A percentile compares a stretch with the other conserved stretches of the same genome.
Evolutionary conservation across 1,140 invertebrate species (phyloP).

Genomic region (Oryzaephilus surinamensis): DNA sequence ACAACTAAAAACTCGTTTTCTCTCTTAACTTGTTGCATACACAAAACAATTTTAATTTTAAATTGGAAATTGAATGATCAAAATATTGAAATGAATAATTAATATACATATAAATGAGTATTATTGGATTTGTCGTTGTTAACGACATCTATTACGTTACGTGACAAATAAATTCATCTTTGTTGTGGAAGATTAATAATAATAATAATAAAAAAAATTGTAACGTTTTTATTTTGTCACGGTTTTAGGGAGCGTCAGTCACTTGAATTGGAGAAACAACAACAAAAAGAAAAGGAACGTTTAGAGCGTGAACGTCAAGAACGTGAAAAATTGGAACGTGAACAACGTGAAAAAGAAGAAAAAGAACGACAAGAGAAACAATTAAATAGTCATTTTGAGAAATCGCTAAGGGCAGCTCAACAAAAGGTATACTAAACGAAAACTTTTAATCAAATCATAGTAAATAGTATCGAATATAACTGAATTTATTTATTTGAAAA

Average conservation of each 20-base stretch:
- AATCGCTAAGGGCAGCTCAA: conserved; percentile 69
- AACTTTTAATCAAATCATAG: neutral
- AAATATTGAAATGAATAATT: no score
- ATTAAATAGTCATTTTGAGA: conserved; percentile 84
- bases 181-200: no score
- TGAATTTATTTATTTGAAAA: neutral
- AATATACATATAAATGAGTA: no score
- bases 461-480: neutral
- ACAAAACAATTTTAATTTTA: no score
- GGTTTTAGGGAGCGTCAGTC: conserved; percentile 40
- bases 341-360: conserved; percentile 46
- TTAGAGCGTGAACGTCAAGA: conserved; percentile 38
- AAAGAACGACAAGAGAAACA: conserved; percentile 56
- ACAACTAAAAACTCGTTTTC: no score
- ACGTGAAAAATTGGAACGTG: conserved; percentile 38
- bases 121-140: no score
- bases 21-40: no score
- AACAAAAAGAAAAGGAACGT: conserved; percentile 48
- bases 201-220: no score
- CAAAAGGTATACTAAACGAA: conserved; percentile 62
- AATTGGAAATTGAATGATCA: no score
- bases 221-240: no score
- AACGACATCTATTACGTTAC: no score
- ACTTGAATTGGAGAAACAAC: conserved; percentile 50
- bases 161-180: no score